phyloP scores from a whole-genome alignment of 23 tunicate species.

The Halocynthia aurantium region DNA sequence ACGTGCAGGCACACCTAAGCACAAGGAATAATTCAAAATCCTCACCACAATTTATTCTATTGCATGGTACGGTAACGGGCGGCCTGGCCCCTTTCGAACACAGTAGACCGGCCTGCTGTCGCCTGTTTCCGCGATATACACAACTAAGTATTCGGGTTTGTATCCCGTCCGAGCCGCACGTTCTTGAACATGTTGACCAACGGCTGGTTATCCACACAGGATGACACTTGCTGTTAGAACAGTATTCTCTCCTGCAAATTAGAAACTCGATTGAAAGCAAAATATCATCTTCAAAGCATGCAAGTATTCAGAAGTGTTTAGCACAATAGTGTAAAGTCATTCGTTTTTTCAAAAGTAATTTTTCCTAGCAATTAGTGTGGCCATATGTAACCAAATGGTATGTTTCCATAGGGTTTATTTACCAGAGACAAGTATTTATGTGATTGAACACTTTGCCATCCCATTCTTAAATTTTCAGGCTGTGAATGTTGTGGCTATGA shows the following conservation, averaged over 20 bases:
- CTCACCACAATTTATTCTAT: slow-evolving; percentile 26
- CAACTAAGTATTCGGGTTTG: slow-evolving; percentile 74
- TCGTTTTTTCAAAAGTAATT: no score
- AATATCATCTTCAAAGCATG: not conserved
- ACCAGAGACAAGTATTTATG: no score
- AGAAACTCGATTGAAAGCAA: not conserved
- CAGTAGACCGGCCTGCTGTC: slow-evolving; percentile 63
- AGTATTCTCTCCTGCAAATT: slow-evolving; percentile 27
- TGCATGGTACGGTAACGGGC: slow-evolving; percentile 50
- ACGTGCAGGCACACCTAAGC: not conserved
- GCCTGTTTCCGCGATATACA: slow-evolving; percentile 60
- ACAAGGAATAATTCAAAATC: not conserved
- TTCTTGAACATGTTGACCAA: slow-evolving; percentile 83
- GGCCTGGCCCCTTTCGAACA: slow-evolving; percentile 55
- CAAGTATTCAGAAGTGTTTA: not conserved
- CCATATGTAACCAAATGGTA: not conserved
- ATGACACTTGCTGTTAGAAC: slow-evolving; percentile 52
- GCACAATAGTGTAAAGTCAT: not conserved
- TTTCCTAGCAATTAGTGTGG: no score
- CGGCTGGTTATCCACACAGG: slow-evolving; percentile 69
- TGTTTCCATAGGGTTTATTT: not conserved
- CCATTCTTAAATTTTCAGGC: not conserved
- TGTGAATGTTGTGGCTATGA: no score
- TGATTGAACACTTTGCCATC: no score
- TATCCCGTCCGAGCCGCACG: slow-evolving; percentile 78